Base-by-base conservation (phyloP, 2,113 vertebrate species). In the Calypte anna region DNA sequence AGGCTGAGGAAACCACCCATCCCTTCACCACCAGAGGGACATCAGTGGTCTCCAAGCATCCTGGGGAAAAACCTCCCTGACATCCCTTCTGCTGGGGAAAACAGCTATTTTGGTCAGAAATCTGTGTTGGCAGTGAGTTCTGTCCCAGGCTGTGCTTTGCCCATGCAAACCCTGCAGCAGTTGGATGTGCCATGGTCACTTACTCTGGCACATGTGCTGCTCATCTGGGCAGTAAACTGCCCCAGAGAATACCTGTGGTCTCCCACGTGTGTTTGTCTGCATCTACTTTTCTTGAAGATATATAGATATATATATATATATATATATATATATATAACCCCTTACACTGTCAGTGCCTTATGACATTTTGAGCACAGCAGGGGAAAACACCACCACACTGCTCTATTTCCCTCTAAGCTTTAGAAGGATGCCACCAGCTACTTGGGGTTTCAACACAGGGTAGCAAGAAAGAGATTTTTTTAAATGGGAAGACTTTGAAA, bases 101-200 rank as follows among this genome's bases (percentile, higher is more conserved):
- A 70, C 12, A 43, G 22, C 1, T 0, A 3, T 28, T 91, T 70
- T 61, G 53, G 25, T 38, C 53, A 86, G 50, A 64, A 85, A 75
- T 6, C 33, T 4, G 1, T 28, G 22, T 5, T 27, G 30, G 9
- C 6, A 2, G 27, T 58, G 31, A 18, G 27, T 87, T 92, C 78
- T 59, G 36, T 54, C 43, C 25, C 7, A 2, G 3, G 17, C 43
- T 2, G 3, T 53, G 82, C 20, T 61, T 73, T 81, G 17, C 38
- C 28, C 0, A 2, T 3, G 22, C 1, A 4, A 4, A n/a, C 7
- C 17, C 22, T 61, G 22, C 30, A 38, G n/a, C 9, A 3, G 40
- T 0, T 58, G 0, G 3, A 36, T 23, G 55, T 44, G 88, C 43
- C 5, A 6, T 0, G 0, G 23, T 58, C 6, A 1, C 54, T 63